phyloP scores from a whole-genome alignment of 2,797 vertebrate species.

The Fistularia commersonii region DNA sequence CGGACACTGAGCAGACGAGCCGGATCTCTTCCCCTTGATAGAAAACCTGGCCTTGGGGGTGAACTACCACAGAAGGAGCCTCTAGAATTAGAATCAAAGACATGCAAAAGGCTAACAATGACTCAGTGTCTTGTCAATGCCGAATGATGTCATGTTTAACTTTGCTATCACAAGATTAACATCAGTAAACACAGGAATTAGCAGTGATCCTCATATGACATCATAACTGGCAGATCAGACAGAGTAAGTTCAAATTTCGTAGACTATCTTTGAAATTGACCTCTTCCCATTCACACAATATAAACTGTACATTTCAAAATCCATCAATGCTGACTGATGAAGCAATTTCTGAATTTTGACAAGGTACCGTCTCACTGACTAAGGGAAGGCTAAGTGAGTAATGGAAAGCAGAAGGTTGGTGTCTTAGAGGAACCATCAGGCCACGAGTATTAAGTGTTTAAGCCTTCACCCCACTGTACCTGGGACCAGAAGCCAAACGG shows the following conservation, averaged over 20 bases:
- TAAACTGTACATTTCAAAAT: conserved; percentile 37
- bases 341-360: conserved; percentile 44
- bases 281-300: conserved; percentile 22
- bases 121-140: conserved; percentile 35
- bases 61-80: conserved; percentile 79
- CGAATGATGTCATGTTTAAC: conserved; percentile 50
- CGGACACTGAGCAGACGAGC: conserved; percentile 81
- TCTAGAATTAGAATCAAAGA: conserved; percentile 70
- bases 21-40: conserved; percentile 79
- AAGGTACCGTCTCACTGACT: conserved; percentile 45
- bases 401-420: conserved; percentile 71
- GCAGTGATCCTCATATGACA: conserved; percentile 27
- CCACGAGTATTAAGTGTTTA: conserved; percentile 45
- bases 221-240: conserved; percentile 21
- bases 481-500: conserved; percentile 83
- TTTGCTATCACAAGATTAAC: conserved; percentile 33
- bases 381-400: conserved; percentile 42
- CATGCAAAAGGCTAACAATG: conserved; percentile 22
- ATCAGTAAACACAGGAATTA: conserved; percentile 34
- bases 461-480: conserved; percentile 68
- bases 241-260: conserved; percentile 31
- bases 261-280: conserved; percentile 29
- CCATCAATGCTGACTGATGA: conserved; percentile 32
- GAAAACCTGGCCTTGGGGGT: conserved; percentile 73
- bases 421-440: conserved; percentile 44